phyloP scores from a whole-genome alignment of 2,888 invertebrate genomes.

The Drosophila macrospina region DNA sequence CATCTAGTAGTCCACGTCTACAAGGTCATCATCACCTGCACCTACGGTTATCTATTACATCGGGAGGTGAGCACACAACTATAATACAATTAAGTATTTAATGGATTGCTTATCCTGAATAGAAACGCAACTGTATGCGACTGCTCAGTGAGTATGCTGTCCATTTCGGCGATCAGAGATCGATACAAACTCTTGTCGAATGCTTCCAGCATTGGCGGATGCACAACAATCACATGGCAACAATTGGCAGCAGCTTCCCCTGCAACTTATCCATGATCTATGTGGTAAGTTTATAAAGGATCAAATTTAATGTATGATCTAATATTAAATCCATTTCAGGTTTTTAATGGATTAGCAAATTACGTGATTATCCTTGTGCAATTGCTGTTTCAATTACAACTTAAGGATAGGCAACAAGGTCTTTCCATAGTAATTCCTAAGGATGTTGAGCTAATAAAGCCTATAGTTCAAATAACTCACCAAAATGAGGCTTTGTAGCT shows the following conservation, averaged over 20 bases:
- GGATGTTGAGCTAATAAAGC: conserved; percentile 59
- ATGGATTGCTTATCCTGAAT: background rate
- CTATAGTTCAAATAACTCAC: conserved; percentile 30
- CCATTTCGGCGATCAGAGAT: conserved; percentile 34
- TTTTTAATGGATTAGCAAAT: conserved; percentile 76
- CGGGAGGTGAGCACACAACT: conserved; percentile 68
- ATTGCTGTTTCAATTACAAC: conserved; percentile 76
- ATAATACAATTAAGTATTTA: background rate
- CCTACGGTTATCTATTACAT: conserved; percentile 70
- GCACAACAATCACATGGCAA: conserved; percentile 67
- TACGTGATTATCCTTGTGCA: conserved; percentile 82
- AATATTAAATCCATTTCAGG: conserved; percentile 44
- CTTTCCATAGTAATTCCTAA: conserved; percentile 27
- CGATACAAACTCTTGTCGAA: conserved; percentile 37
- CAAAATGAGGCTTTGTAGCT: background rate
- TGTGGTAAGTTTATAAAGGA: conserved; percentile 61
- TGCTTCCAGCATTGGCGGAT: conserved; percentile 69
- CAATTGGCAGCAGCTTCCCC: conserved; percentile 63
- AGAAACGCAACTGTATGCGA: conserved; percentile 73
- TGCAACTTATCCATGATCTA: conserved; percentile 69
- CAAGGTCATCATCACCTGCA: conserved; percentile 71
- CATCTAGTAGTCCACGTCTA: conserved; percentile 71
- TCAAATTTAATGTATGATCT: background rate
- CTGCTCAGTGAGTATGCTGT: conserved; percentile 56
- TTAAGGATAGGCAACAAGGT: conserved; percentile 41